Conservation (phyloP, 2,113 vertebrate genomes). For the Vombatus ursinus region DNA sequence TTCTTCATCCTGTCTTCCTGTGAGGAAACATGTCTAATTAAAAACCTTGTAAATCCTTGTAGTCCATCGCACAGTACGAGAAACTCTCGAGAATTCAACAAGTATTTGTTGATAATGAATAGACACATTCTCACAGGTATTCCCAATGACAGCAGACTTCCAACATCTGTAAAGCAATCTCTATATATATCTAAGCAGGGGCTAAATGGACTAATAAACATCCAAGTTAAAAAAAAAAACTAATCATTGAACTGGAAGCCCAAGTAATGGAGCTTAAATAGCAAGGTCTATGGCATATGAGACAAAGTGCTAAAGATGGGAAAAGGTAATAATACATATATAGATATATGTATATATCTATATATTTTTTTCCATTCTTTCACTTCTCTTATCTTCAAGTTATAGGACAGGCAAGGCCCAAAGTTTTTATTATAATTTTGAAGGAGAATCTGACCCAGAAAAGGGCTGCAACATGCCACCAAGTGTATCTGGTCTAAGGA, state of each 20-base stretch:
- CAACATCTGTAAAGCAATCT: background rate
- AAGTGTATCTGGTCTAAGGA: background rate
- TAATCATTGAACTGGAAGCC: background rate
- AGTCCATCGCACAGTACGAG: constrained; percentile 16
- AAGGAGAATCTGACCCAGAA: background rate
- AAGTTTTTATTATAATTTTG: background rate
- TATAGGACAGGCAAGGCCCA: background rate
- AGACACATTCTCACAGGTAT: background rate
- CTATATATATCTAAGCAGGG: background rate
- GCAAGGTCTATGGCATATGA: background rate
- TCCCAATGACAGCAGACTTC: background rate
- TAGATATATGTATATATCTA: too few species aligned
- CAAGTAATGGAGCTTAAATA: background rate
- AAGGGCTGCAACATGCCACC: background rate
- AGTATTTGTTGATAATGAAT: constrained; percentile 40
- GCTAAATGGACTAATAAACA: background rate
- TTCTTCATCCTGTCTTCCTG: constrained; percentile 55
- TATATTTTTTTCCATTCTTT: background rate
- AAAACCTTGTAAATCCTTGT: constrained; percentile 34
- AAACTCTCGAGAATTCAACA: constrained; percentile 36
- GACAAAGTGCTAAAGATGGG: background rate
- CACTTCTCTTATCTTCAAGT: background rate
- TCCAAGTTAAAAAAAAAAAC: background rate
- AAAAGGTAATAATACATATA: background rate
- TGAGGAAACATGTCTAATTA: constrained; percentile 64